Evolutionary conservation across 2,797 vertebrate genomes (phyloP), one percentile per base, ranked within the genome.

Genomic region (Pangasius macronema): DNA sequence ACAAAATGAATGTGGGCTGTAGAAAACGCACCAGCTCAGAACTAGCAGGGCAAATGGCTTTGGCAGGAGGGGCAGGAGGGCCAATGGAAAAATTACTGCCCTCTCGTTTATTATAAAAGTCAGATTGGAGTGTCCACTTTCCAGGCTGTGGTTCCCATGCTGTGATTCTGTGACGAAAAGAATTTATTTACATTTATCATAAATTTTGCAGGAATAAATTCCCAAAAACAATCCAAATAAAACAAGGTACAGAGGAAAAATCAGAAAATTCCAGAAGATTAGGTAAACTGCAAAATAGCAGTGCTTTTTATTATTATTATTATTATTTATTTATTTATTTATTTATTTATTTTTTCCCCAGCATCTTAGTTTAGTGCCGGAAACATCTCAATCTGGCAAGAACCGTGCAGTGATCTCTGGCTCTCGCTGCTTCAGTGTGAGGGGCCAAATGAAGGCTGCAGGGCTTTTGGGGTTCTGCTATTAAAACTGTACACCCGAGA

Each of bases 1-100:
- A 95, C 90, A 91, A 89, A 92, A 92, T 95, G 93, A 92, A 95
- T 94, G 93, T 95, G 90, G 93, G 91, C 89, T 93, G 89, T n/a
- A 39, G 24, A 63, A 82, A 42, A 46, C 3, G 18, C 39, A 82
- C 57, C 85, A 86, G 20, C 33, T 39, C 4, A 59, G 89, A 87
- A 67, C 22, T 49, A 80, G 51, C 73, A 87, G 85, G 61, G 85
- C 39, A 77, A 42, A 53, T 53, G 63, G 30, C 42, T 55, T 36
- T 82, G 24, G 49, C 20, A 46, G 81, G 53, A 82, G 85, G 77
- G 84, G 76, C 18, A 80, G 30, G 4, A 57, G 16, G 90, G 85
- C 63, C 70, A 46, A 51, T n/a, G 76, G 84, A 87, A 89, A 88
- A 91, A 80, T 90, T 85, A 92, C 84, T 83, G 89, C 88, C 55